phyloP scores from a whole-genome alignment of 2,888 invertebrate genomes.

The Hypsopygia costalis region DNA sequence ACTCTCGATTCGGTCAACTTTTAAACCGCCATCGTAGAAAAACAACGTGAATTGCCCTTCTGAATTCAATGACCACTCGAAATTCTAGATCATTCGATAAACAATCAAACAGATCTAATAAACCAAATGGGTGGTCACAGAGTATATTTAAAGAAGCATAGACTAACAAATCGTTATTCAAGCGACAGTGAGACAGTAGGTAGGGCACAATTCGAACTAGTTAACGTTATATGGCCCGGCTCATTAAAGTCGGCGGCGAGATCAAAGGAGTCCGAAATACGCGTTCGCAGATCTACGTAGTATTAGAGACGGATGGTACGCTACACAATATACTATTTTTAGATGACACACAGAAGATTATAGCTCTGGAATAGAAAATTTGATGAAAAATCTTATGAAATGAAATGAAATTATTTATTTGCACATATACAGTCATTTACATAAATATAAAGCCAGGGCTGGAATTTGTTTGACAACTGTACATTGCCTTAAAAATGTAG shows the following conservation, averaged over 20 bases:
- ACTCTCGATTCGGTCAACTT: no score
- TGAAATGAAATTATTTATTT: no score
- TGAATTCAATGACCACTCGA: no score
- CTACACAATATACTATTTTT: constrained; percentile 6
- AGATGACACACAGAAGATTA: neutral
- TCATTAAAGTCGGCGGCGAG: constrained; percentile 80
- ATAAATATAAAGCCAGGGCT: no score
- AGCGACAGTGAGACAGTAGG: constrained; percentile 43
- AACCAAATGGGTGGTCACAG: constrained; percentile 11
- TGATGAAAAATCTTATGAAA: no score
- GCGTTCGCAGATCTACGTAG: constrained; percentile 50
- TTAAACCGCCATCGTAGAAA: no score
- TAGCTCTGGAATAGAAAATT: constrained; percentile 1
- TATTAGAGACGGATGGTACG: constrained; percentile 34
- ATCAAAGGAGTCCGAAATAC: constrained; percentile 83
- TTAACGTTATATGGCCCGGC: constrained; percentile 64
- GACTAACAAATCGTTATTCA: constrained; percentile 53
- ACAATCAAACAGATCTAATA: neutral
- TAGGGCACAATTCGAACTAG: constrained; percentile 67
- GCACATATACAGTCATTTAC: no score
- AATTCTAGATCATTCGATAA: no score
- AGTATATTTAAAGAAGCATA: constrained; percentile 6
- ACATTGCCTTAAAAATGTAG: no score
- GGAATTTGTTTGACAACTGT: no score
- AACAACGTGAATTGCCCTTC: no score